phyloP scores from a whole-genome alignment of 2,888 invertebrate species.

The Chrysolina americana region DNA sequence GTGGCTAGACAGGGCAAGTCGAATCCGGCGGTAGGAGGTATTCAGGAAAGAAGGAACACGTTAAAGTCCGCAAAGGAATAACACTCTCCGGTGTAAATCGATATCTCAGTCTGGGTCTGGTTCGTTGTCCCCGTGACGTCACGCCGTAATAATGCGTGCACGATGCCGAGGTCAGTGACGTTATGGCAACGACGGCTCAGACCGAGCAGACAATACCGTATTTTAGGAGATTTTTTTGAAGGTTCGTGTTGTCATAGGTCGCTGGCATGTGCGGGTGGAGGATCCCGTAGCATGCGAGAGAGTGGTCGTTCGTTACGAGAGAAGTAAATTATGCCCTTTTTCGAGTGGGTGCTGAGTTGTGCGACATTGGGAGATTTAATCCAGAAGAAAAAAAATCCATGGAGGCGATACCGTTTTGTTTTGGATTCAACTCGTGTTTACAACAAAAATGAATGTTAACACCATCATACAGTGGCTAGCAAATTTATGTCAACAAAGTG shows the following conservation, averaged over 20 bases:
- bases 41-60: slow-evolving; percentile 22
- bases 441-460: no score
- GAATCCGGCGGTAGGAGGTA: slow-evolving; percentile 15
- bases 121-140: slow-evolving; percentile 54
- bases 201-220: slow-evolving; percentile 40
- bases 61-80: slow-evolving; percentile 23
- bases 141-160: slow-evolving; percentile 50
- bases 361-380: neutral
- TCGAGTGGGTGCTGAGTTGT: neutral
- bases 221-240: slow-evolving; percentile 37
- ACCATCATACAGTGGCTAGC: no score
- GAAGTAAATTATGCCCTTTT: slow-evolving; percentile 6
- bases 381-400: neutral
- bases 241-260: slow-evolving; percentile 43
- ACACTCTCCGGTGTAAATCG: slow-evolving; percentile 44
- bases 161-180: slow-evolving; percentile 50
- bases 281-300: slow-evolving; percentile 2
- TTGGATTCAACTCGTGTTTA: no score
- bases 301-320: slow-evolving; percentile 9
- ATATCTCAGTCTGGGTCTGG: slow-evolving; percentile 54
- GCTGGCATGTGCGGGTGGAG: slow-evolving; percentile 33
- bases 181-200: slow-evolving; percentile 38
- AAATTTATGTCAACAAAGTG: no score
- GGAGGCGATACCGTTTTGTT: neutral
- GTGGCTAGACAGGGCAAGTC: slow-evolving; percentile 4